Base-by-base conservation (phyloP, 2,888 invertebrate genomes). In the Diadegma fenestrale region DNA sequence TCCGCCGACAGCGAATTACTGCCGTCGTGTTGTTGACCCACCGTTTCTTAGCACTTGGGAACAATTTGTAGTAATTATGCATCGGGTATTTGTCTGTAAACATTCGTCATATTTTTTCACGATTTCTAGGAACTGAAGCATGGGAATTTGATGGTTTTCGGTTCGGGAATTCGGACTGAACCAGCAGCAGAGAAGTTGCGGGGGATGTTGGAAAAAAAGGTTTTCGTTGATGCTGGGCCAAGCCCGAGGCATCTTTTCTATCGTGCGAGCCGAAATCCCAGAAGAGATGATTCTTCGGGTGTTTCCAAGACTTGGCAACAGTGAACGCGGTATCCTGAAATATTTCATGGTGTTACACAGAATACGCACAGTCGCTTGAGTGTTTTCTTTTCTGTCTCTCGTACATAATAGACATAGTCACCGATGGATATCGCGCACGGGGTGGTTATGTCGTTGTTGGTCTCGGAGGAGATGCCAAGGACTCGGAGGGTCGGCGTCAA, bases 31-130 rank as follows among this genome's bases (percentile, higher is more conserved):
- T 86, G 81, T 92, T 90, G 88, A 88, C 88, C 85, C 81, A 83
- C 64, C 87, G 72, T 88, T 86, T 77, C 30, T 75, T 80, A 88
- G 80, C 77, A 86, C 85, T 86, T 88, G 82, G 80, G 80, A 85
- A 89, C 88, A 91, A 91, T 91, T 91, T 90, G 85, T 51, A 80
- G 86, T 89, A 89, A 91, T 91, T 92, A 90, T 85, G 89, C 88
- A 86, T 88, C 33, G 33, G 41, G 63, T 66, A 71, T 33, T 26
- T 58, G 58, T 26, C 10, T n/a, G 19, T 68, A 33, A n/a, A 51
- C 54, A 26, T 26, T 7, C 17, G 2, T 17, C 19, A 19, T 6
- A 8, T 63, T 63, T 68, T 58, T 63, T 58, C 12, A 51, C 76
- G 43, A 19, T 19, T 81, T 83, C 85, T 26, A 4, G 73, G 76